Base-by-base conservation (phyloP, 2,113 vertebrate species). In the Pelusios castaneus region DNA sequence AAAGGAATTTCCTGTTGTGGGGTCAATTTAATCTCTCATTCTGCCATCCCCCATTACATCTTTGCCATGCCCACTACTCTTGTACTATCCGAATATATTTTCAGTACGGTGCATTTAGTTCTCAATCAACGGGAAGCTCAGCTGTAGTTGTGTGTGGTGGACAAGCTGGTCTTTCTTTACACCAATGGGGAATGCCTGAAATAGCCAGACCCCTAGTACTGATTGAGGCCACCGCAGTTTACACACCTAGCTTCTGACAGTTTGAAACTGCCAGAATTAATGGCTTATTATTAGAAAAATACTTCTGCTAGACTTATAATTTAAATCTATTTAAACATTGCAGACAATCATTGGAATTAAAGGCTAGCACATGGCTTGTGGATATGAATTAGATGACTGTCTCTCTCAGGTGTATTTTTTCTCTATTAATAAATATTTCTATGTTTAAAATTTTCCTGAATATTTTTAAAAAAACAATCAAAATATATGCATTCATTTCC, bases 121-220 rank as follows among this genome's bases (percentile, higher is more conserved):
- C 98, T 97, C 97, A 97, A 97, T 98, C 97, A 98, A 67, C 96
- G 34, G 94, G 81, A 92, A 97, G 97, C 96, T 97, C 97, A 93
- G 97, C 97, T 89, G 93, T 96, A 96, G 94, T 97, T 93, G 93
- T 96, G 93, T 94, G 83, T 94, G 86, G 88, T 80, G 55, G 92
- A 98, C 97, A 97, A 97, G 95, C 97, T 96, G 97, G 95, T 96
- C 98, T 98, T 98, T 98, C 98, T 98, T 98, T 94, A 79, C 73
- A 93, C 93, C 94, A 96, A 97, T 94, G 95, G 97, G 96, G 97
- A 96, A 96, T 95, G 95, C 98, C 97, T 98, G 96, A 97, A 98
- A 97, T 95, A 97, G 95, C 97, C 92, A 97, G 97, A 95, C 97
- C 96, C 93, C 97, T 96, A 96, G 95, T 96, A 96, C 96, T 98